Evolutionary conservation across 1,140 invertebrate genomes (phyloP).

Genomic region (Hestina assimilis): DNA sequence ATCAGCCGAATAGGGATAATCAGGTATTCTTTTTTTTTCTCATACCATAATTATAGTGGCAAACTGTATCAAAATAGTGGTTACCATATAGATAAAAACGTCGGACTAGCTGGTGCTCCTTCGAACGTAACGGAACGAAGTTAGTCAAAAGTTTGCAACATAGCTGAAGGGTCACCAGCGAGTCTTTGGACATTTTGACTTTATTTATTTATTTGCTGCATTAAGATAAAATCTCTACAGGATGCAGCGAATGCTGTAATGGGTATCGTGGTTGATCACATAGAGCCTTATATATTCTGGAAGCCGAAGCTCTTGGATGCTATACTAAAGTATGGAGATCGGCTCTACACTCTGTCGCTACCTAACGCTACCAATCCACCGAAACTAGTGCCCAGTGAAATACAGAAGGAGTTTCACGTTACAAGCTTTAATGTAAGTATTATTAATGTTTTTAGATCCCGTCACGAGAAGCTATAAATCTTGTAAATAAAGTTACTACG

Average conservation of each 20-base stretch:
- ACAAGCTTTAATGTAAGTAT: conserved; percentile 63
- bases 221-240: conserved; percentile 29
- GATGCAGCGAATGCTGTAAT: conserved; percentile 61
- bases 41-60: no score
- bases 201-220: background rate
- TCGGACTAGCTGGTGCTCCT: no score
- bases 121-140: no score
- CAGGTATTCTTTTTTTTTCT: conserved; percentile 45
- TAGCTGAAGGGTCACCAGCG: no score
- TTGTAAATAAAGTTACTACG: no score
- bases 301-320: conserved; percentile 66
- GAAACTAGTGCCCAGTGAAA: conserved; percentile 39
- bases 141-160: no score
- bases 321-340: conserved; percentile 76
- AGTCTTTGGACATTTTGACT: background rate
- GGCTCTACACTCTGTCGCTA: conserved; percentile 69
- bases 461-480: no score
- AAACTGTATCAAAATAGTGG: no score
- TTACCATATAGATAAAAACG: no score
- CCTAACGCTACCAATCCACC: conserved; percentile 42
- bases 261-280: conserved; percentile 65
- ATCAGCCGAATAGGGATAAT: conserved; percentile 57
- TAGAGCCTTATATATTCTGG: conserved; percentile 63
- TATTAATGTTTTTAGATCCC: background rate
- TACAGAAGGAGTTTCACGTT: conserved; percentile 59